Conservation (phyloP, 2,888 invertebrate species). For the Scaeva pyrastri region DNA sequence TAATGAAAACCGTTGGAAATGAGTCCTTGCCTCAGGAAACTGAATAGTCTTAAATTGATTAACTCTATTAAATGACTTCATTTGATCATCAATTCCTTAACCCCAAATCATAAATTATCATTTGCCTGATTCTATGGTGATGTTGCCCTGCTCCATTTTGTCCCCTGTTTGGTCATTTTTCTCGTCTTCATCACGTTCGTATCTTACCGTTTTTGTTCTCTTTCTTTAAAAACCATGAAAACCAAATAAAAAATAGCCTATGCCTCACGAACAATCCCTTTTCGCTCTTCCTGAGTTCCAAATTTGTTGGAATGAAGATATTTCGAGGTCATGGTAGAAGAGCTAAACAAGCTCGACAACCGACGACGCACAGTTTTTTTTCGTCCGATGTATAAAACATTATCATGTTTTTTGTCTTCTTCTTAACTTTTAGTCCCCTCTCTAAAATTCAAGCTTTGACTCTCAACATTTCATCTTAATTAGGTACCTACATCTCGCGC, state of each 20-base stretch:
- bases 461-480: constrained; percentile 60
- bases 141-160: constrained; percentile 22
- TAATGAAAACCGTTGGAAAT: constrained; percentile 31
- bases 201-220: constrained; percentile 53
- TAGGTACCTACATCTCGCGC: constrained; percentile 43
- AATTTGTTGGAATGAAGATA: constrained; percentile 42
- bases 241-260: constrained; percentile 17
- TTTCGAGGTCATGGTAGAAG: constrained; percentile 20
- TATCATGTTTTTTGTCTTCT: constrained; percentile 48
- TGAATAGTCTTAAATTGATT: constrained; percentile 69
- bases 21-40: constrained; percentile 52
- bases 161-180: neutral
- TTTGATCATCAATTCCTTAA: constrained; percentile 74
- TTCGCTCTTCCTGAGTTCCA: constrained; percentile 6
- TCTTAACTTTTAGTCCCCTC: constrained; percentile 34
- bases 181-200: constrained; percentile 15
- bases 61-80: constrained; percentile 77
- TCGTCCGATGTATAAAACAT: constrained; percentile 42
- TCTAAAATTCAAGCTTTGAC: neutral
- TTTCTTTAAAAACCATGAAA: constrained; percentile 32
- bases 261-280: neutral
- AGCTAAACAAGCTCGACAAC: constrained; percentile 28
- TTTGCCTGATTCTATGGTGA: constrained; percentile 33
- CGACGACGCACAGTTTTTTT: neutral
- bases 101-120: constrained; percentile 67